Conservation (phyloP, 1,140 invertebrate species). For the Papilio helenus region DNA sequence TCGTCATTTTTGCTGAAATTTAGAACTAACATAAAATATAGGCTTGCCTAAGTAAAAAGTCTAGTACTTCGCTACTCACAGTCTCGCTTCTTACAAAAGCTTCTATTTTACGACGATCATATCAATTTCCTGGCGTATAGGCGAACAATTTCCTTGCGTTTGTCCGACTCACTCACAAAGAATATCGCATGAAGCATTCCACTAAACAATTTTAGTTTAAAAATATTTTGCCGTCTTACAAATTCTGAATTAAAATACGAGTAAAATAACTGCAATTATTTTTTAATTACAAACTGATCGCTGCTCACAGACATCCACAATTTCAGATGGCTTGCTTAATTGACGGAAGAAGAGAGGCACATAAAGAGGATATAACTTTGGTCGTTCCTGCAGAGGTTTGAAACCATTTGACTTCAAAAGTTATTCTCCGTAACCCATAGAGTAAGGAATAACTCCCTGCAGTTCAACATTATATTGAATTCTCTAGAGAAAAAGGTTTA, state of each 20-base stretch:
- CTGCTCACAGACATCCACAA: too few species aligned
- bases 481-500: too few species aligned
- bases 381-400: too few species aligned
- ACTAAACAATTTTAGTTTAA: slow-evolving; percentile 20
- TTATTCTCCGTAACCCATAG: too few species aligned
- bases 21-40: neutral
- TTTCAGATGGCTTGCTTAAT: too few species aligned
- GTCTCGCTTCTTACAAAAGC: slow-evolving; percentile 8
- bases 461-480: too few species aligned
- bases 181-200: slow-evolving; percentile 20
- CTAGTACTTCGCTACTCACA: slow-evolving; percentile 19
- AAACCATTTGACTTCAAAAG: too few species aligned
- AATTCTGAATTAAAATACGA: neutral
- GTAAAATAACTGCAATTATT: neutral
- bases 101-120: slow-evolving; percentile 53
- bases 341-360: too few species aligned
- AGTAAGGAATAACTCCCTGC: too few species aligned
- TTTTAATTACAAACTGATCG: too few species aligned
- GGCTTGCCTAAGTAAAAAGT: neutral
- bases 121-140: slow-evolving; percentile 58
- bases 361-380: too few species aligned
- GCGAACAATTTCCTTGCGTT: slow-evolving; percentile 64
- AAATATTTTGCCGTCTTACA: slow-evolving; percentile 18
- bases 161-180: slow-evolving; percentile 43
- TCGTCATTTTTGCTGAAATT: neutral